Evolutionary conservation across 2,113 vertebrate species (phyloP).

Genomic region (Pterophyllum scalare): DNA sequence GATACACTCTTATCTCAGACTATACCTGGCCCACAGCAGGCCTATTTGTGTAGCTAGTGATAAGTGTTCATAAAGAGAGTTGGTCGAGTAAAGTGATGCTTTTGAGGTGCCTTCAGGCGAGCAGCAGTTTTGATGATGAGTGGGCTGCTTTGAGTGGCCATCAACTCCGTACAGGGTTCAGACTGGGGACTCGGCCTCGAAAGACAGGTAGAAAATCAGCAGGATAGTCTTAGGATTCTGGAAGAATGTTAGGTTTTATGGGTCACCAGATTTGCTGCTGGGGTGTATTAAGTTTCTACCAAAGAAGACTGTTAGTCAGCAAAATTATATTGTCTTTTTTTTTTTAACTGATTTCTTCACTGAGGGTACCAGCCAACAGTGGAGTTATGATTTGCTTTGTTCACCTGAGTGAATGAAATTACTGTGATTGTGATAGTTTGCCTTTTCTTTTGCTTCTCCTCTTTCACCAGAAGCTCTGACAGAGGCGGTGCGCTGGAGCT

Average conservation of each 20-base stretch:
- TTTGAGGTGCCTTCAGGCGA: slow-evolving; percentile 83
- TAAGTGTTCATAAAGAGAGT: slow-evolving; percentile 33
- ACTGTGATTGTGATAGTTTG: neutral
- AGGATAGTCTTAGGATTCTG: neutral
- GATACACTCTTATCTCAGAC: slow-evolving; percentile 30
- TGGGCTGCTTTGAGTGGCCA: slow-evolving; percentile 69
- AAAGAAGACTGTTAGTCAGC: fast-evolving
- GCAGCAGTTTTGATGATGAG: slow-evolving; percentile 85
- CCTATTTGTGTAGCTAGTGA: slow-evolving; percentile 4
- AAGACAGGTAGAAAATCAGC: slow-evolving; percentile 67
- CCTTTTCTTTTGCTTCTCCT: neutral
- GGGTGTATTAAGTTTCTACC: neutral
- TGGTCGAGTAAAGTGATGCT: slow-evolving; percentile 77
- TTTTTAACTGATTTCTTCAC: neutral
- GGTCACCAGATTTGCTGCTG: neutral
- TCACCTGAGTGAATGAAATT: neutral
- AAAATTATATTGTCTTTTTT: neutral
- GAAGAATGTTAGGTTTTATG: neutral
- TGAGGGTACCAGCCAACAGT: neutral
- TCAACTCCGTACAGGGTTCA: slow-evolving; percentile 64
- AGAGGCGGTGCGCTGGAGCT: slow-evolving; percentile 98
- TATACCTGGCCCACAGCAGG: slow-evolving; percentile 29
- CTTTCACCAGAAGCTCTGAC: slow-evolving; percentile 90
- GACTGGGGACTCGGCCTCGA: slow-evolving; percentile 47
- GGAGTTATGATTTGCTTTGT: neutral